Conservation (phyloP, 2,888 invertebrate genomes). For the Trichopria drosophilae region DNA sequence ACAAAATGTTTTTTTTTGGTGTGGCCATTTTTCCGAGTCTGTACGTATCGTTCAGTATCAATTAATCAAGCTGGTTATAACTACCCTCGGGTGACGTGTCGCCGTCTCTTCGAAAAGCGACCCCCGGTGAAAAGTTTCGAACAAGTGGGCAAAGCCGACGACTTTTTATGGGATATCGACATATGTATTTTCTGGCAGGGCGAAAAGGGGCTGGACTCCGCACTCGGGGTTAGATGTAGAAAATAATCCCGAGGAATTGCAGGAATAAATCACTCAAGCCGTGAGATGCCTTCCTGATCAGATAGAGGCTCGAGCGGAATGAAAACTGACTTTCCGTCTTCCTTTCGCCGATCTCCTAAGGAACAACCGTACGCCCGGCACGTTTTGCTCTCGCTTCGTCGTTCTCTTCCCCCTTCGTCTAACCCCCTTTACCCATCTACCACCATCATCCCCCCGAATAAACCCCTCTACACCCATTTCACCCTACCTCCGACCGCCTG, state of each 20-base stretch:
- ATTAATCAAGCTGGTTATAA: too few relatives aligned
- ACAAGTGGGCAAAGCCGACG: neutral
- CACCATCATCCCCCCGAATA: neutral
- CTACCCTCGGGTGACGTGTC: too few relatives aligned
- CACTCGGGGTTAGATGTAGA: constrained; percentile 36
- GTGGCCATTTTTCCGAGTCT: too few relatives aligned
- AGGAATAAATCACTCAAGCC: constrained; percentile 46
- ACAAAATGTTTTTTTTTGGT: too few relatives aligned
- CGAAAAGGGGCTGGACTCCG: neutral
- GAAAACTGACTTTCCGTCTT: constrained; percentile 40
- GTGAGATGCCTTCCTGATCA: constrained; percentile 46
- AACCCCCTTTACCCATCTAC: constrained; percentile 4
- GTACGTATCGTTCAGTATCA: too few relatives aligned
- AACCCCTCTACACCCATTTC: too few relatives aligned
- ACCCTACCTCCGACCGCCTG: too few relatives aligned
- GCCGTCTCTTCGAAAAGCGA: too few relatives aligned
- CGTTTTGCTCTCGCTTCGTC: constrained; percentile 28
- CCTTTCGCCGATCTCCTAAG: constrained; percentile 33
- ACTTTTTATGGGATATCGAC: constrained; percentile 16
- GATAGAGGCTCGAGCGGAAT: constrained; percentile 40
- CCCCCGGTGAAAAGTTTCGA: too few relatives aligned
- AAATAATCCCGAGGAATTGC: constrained; percentile 47
- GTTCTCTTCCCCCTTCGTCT: constrained; percentile 10
- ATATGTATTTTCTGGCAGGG: constrained; percentile 6
- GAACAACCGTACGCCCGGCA: constrained; percentile 39